Base-by-base conservation (phyloP, 2,888 invertebrate species). In the Xiphydria camelus region DNA sequence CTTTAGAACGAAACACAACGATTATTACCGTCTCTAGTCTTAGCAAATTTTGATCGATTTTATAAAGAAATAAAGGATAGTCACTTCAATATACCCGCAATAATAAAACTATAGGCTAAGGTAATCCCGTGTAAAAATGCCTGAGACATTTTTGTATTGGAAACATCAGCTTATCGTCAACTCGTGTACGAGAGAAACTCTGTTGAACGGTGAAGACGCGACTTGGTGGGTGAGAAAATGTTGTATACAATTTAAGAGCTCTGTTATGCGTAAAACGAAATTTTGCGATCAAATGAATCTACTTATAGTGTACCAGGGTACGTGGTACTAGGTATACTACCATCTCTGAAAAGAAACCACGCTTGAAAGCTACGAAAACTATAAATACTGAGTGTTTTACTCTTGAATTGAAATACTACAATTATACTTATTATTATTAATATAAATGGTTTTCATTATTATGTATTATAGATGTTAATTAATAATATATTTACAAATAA, bases 401-500 rank as follows among this genome's bases (percentile, higher is more conserved):
- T 64, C 67, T 61, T 52, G 65, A 55, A 66, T 63, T 62, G 56
- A 61, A 65, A 56, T 67, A 69, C 64, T 68, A 65, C 57, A 57
- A 63, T 58, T 62, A 66, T 61, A 66, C 61, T 57, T 61, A 69
- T 62, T 65, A 66, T 57, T 61, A 69, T 62, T 65, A 66, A 63
- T 69, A 65, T 68, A 61, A 60, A 69, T 69, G 68, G 66, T 69
- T 69, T 69, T 69, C 69, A 69, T 69, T 67, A 69, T 65, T 68
- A 69, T 66, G n/a, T n/a, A 69, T 69, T 66, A 69, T 69, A 69
- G 69, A 68, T 69, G 69, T 69, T 69, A 69, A 64, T 68, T 62
- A 63, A 68, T 69, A 69, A 69, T 69, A 69, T 69, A 69, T 69
- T 69, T 69, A 69, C 69, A 69, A 69, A 69, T 68, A 68, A 69